Evolutionary conservation across 2,113 vertebrate genomes (phyloP).

Genomic region (Scolopax mira): DNA sequence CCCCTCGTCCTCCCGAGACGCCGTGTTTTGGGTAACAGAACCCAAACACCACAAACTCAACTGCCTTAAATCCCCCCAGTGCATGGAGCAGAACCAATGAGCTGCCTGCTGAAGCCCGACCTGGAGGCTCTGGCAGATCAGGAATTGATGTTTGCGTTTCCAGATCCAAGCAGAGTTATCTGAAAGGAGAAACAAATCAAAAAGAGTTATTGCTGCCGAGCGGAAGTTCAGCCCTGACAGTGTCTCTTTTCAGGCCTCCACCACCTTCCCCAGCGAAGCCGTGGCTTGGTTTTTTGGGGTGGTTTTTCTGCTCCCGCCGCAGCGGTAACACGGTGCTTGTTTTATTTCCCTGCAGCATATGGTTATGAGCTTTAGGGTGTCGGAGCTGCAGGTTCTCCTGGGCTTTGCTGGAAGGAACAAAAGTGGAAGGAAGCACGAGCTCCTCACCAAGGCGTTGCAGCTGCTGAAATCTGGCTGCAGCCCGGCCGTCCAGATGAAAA

Average conservation of each 20-base stretch:
- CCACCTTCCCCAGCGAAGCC: not conserved
- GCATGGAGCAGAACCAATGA: not conserved
- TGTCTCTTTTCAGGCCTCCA: not conserved
- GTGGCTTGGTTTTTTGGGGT: not conserved
- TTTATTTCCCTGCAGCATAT: conserved; percentile 61
- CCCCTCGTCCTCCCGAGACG: rapidly evolving
- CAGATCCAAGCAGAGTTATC: too few species aligned
- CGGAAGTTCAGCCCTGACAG: not conserved
- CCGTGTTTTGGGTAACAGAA: rapidly evolving
- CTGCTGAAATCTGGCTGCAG: conserved; percentile 69
- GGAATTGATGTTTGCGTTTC: too few species aligned
- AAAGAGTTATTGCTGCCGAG: rapidly evolving
- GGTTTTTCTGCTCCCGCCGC: rapidly evolving
- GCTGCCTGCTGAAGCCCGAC: not conserved
- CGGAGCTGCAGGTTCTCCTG: conserved; percentile 75
- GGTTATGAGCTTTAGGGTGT: conserved; percentile 79
- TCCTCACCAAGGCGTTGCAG: conserved; percentile 69
- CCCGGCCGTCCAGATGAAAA: conserved; percentile 76
- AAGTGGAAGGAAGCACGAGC: conserved; percentile 75
- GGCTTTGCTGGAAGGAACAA: conserved; percentile 77
- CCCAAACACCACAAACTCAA: not conserved
- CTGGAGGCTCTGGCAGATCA: too few species aligned
- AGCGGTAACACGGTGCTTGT: rapidly evolving
- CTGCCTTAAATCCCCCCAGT: not conserved
- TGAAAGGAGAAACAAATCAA: too few species aligned